These are phyloP conservation scores for Galeruca laticollis DNA, from an alignment of 2,888 invertebrate genomes.

Conservation along the genomic window DNA sequence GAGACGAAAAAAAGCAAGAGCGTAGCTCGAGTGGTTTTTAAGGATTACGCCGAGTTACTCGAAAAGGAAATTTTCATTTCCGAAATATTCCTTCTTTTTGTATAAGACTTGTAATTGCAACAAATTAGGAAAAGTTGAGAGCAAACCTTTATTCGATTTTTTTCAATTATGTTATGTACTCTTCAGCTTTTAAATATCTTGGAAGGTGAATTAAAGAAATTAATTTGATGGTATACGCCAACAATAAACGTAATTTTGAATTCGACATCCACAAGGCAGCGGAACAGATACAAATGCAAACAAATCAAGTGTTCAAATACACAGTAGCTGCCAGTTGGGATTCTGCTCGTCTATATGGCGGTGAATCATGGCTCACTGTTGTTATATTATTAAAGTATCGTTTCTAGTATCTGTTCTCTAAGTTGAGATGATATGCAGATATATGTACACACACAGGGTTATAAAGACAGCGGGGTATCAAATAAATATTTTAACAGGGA, in stretches of 20 bases:
- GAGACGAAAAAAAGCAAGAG: no score
- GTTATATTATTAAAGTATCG: conserved; percentile 60
- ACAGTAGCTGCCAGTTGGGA: conserved; percentile 54
- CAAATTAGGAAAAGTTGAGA: no score
- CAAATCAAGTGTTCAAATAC: conserved; percentile 59
- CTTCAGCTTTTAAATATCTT: neutral
- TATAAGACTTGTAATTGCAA: no score
- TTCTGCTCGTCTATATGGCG: conserved; percentile 51
- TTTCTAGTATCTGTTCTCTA: conserved; percentile 54
- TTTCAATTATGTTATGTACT: no score
- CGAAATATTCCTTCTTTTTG: no score
- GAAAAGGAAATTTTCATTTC: no score
- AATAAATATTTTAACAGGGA: conserved; percentile 22
- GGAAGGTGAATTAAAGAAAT: conserved; percentile 34
- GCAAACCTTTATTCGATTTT: no score
- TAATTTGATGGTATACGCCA: conserved; percentile 18
- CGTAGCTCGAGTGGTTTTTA: no score
- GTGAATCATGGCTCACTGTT: conserved; percentile 56
- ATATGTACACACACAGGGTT: conserved; percentile 35
- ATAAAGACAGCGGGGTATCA: conserved; percentile 28
- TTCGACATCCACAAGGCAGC: conserved; percentile 32
- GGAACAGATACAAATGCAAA: conserved; percentile 48
- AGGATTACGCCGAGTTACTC: no score
- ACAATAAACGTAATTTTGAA: conserved; percentile 21
- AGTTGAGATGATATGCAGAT: conserved; percentile 58